Evolutionary conservation across 1,140 invertebrate species (phyloP).

Genomic region (Drosophila miranda): DNA sequence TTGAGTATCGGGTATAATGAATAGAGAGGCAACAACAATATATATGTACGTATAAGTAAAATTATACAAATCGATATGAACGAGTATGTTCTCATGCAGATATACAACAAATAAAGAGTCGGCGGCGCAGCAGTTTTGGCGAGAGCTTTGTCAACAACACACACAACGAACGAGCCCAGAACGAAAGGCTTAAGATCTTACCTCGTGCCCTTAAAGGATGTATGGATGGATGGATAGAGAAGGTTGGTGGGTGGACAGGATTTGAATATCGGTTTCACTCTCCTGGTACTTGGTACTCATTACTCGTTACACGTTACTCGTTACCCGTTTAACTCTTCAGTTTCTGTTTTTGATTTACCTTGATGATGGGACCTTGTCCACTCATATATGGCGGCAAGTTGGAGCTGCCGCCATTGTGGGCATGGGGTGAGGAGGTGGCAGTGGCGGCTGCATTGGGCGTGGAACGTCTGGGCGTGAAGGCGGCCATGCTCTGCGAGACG

Average conservation of each 20-base stretch:
- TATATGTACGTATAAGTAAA: slow-evolving; percentile 32
- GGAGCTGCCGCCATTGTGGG: slow-evolving; percentile 84
- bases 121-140: slow-evolving; percentile 52
- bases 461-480: slow-evolving; percentile 95
- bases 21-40: slow-evolving; percentile 24
- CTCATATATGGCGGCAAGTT: slow-evolving; percentile 85
- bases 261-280: background rate
- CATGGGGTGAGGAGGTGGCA: slow-evolving; percentile 83
- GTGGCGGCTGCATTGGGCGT: slow-evolving; percentile 89
- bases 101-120: slow-evolving; percentile 46
- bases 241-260: background rate
- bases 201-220: slow-evolving; percentile 40
- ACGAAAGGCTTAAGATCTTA: slow-evolving; percentile 52
- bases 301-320: background rate
- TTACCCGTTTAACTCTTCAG: slow-evolving; percentile 3
- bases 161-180: slow-evolving; percentile 64
- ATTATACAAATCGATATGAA: slow-evolving; percentile 31
- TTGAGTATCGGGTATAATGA: no score
- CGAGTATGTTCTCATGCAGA: slow-evolving; percentile 65
- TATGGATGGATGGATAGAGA: slow-evolving; percentile 9
- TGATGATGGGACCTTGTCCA: slow-evolving; percentile 94
- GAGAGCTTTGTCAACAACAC: slow-evolving; percentile 75
- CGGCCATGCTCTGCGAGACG: slow-evolving; percentile 98
- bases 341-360: slow-evolving; percentile 86
- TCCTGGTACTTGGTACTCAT: background rate